Base-by-base conservation (phyloP, 2,797 vertebrate species). In the Chelidonichthys spinosus region DNA sequence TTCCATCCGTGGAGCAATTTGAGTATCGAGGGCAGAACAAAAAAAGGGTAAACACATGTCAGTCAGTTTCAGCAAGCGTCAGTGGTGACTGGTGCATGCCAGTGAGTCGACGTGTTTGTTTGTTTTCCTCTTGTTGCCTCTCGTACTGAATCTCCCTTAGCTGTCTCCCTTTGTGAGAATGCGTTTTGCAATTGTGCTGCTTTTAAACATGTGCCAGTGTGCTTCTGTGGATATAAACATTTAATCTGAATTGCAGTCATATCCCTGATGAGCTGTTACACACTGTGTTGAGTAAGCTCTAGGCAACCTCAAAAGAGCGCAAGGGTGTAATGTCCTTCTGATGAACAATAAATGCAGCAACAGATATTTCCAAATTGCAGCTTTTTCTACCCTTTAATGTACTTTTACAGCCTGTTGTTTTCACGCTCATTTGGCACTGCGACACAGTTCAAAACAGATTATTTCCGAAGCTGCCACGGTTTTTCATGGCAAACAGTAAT, bases 41-140 rank as follows among this genome's bases (percentile, higher is more conserved):
- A 44, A 68, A 86, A 81, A 84, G 76, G 62, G 89, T 90, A 91
- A 92, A 91, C 88, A 89, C 83, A 73, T 78, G 86, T 89, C 90
- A 90, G 69, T 90, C 89, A 85, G 72, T 59, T 82, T 73, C 61
- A 78, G 72, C 56, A 72, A 72, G 82, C 72, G 79, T 84, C 78
- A 72, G 67, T 50, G 81, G 61, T 63, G 78, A 90, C 74, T 83
- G 87, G 72, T 84, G 78, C 79, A 18, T 66, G 25, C 67, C 72
- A 63, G 76, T 54, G 76, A 82, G 73, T 74, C 50, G 3, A 52
- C 36, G 36, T 61, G 77, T 86, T 74, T 71, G 68, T 39, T 74
- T 82, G 52, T 25, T 76, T 82, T 78, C 53, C 35, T 71, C 46
- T 49, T 61, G 44, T 66, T 75, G 61, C 44, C 43, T 69, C 33